Percentiles rank a stretch among this genome's conserved stretches.
phyloP scores from a whole-genome alignment of 2,797 vertebrate species.

The Galago senegalensis region DNA sequence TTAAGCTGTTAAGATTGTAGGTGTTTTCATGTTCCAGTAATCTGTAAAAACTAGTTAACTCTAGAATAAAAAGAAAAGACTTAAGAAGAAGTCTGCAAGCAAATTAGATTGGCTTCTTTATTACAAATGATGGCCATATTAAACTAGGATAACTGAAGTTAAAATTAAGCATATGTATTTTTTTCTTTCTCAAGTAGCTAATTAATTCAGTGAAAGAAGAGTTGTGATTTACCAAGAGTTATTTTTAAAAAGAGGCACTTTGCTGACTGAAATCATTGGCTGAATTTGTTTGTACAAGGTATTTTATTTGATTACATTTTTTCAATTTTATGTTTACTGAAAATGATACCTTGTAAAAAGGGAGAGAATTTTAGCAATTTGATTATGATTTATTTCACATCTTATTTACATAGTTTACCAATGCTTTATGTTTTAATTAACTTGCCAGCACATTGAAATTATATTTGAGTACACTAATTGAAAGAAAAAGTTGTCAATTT shows the following conservation, averaged over 20 bases:
- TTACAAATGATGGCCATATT: background rate
- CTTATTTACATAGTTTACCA: conserved; percentile 86
- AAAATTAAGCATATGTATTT: background rate
- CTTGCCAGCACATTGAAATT: conserved; percentile 80
- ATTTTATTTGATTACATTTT: conserved; percentile 79
- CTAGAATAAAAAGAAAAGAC: background rate
- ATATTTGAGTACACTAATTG: conserved; percentile 84
- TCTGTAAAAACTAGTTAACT: conserved; percentile 15
- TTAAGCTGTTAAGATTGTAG: background rate
- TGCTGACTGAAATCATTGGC: conserved; percentile 51
- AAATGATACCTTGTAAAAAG: conserved; percentile 81
- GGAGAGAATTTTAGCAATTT: conserved; percentile 73
- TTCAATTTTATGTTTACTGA: conserved; percentile 67
- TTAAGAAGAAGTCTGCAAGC: background rate
- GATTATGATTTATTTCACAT: conserved; percentile 80
- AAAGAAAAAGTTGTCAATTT: conserved; percentile 83
- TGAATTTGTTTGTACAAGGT: conserved; percentile 33
- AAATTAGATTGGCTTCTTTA: background rate
- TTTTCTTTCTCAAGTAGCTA: conserved; percentile 49
- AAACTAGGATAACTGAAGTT: background rate
- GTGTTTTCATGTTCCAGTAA: background rate
- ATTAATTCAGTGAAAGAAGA: conserved; percentile 27
- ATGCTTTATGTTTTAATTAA: conserved; percentile 86
- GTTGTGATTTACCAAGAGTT: background rate
- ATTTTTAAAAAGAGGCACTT: conserved; percentile 34